A percentile compares a stretch with the other conserved stretches of the same genome.
Evolutionary conservation across 2,888 invertebrate species (phyloP).

Genomic region (Lamellibrachia columna): DNA sequence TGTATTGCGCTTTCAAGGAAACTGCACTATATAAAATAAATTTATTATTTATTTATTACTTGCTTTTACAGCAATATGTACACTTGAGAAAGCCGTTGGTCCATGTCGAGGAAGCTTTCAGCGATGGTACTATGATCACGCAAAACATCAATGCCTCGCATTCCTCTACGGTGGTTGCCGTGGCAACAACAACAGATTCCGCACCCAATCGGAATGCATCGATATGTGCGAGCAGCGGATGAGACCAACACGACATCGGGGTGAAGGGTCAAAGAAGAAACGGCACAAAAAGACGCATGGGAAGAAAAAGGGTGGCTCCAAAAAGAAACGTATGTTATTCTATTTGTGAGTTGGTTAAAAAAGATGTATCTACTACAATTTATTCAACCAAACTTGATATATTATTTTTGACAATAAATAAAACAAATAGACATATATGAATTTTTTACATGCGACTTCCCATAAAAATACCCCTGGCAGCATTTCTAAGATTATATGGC

Average conservation of each 20-base stretch:
- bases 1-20: no score
- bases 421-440: no score
- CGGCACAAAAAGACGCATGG: not conserved
- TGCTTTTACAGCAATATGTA: slow-evolving; percentile 67
- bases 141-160: slow-evolving; percentile 73
- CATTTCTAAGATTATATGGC: no score
- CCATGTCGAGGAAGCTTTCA: slow-evolving; percentile 75
- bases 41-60: not conserved
- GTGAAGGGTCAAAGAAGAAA: not conserved
- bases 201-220: slow-evolving; percentile 46
- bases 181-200: slow-evolving; percentile 86
- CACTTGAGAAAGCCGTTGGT: slow-evolving; percentile 74
- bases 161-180: slow-evolving; percentile 85
- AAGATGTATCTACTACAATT: not conserved
- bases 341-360: not conserved
- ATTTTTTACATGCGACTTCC: no score
- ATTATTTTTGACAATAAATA: not conserved
- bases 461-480: no score
- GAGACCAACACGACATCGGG: not conserved
- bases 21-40: no score
- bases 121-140: slow-evolving; percentile 78
- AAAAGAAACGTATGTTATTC: not conserved
- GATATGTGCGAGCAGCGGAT: slow-evolving; percentile 28
- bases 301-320: slow-evolving; percentile 18
- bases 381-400: not conserved